A percentile compares a stretch with the other conserved stretches of the same genome.
These are phyloP conservation scores for Haliclona indistincta DNA, from an alignment of 37 sponge, comb jelly and placozoan species.

Conservation along the genomic window DNA sequence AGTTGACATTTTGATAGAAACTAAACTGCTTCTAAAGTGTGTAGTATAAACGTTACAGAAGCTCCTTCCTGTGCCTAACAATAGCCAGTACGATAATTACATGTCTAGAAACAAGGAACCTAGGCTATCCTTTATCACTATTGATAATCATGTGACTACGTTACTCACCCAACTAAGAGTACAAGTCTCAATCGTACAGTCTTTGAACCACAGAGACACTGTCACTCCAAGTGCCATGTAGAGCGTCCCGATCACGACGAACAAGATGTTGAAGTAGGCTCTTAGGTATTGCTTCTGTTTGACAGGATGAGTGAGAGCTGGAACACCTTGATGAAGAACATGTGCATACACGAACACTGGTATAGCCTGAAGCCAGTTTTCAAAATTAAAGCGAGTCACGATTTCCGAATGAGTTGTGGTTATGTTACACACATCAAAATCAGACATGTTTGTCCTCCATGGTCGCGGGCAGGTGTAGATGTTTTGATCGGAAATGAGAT, in stretches of 20 bases:
- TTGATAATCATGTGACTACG: too few relatives aligned
- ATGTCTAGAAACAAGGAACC: too few relatives aligned
- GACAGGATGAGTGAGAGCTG: constrained; percentile 78
- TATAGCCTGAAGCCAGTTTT: constrained; percentile 64
- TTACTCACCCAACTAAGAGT: constrained; percentile 83
- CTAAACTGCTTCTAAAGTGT: too few relatives aligned
- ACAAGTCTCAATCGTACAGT: constrained; percentile 53
- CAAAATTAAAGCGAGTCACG: constrained; percentile 48
- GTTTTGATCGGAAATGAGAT: not conserved
- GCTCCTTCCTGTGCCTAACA: too few relatives aligned
- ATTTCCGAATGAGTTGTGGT: not conserved
- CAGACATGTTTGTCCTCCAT: not conserved
- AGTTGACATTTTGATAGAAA: too few relatives aligned
- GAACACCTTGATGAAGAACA: constrained; percentile 77
- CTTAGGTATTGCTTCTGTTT: constrained; percentile 53
- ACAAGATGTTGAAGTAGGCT: constrained; percentile 41
- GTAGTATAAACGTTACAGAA: too few relatives aligned
- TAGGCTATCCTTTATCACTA: too few relatives aligned
- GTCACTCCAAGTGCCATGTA: constrained; percentile 75
- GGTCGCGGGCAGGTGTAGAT: not conserved
- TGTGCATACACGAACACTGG: constrained; percentile 86
- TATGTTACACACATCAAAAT: not conserved
- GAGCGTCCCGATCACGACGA: constrained; percentile 15
- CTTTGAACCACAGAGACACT: constrained; percentile 72
- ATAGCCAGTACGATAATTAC: too few relatives aligned